Base-by-base conservation (phyloP, 2,888 invertebrate genomes). In the Drosophila greeni region DNA sequence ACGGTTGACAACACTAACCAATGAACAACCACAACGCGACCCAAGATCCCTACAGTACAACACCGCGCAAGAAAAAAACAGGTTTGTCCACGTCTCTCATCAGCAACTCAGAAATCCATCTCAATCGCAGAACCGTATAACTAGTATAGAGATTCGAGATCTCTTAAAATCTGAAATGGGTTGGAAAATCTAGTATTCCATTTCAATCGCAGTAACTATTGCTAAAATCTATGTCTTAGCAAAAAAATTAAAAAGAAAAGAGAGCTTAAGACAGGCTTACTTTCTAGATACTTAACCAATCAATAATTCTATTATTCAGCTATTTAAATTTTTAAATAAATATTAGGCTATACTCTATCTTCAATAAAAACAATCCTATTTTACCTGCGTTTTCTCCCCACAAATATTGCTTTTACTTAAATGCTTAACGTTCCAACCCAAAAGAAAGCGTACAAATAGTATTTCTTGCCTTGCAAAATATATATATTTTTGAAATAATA, bases 41-140 rank as follows among this genome's bases (percentile, higher is more conserved):
- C 77, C 86, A 86, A 86, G 86, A 86, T 85, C 86, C 86, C 73
- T 86, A 86, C 85, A 87, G 86, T 85, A 87, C 86, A 74, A 87
- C 87, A 85, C 87, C 86, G 70, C 86, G 86, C 72, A 86, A 86
- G 74, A 86, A 85, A 78, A 75, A 80, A 66, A 73, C 80, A 86
- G 86, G 86, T 86, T 86, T 86, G 86, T 87, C 66, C 20, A 60
- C 40, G 70, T 60, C 51, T 58, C 51, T 66, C 61, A 67, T 33
- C 52, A 33, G 60, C 18, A 18, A 29, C 61, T 60, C 51, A 42
- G 56, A 52, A 64, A 39, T 39, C 61, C 66, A 67, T 67, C 7
- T 69, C 60, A 60, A 53, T 53, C 66, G 66, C 60, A 23, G 39
- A 52, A 52, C 12, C 37, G n/a, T 54, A 29, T 39, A 14, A 54